These are phyloP conservation scores for Eurois occulta DNA, from an alignment of 2,888 invertebrate species.

Conservation along the genomic window DNA sequence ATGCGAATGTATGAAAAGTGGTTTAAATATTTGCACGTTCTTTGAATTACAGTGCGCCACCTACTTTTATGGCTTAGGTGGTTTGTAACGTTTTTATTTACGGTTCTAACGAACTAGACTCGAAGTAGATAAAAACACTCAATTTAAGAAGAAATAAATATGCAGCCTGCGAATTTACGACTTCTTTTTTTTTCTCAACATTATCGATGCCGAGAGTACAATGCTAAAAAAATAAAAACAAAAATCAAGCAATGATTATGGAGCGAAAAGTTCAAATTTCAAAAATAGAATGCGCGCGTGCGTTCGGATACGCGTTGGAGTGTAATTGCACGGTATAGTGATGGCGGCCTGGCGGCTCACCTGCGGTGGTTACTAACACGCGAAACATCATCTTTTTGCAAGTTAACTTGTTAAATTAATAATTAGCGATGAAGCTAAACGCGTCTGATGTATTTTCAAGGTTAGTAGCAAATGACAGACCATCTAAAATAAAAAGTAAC, in stretches of 20 bases:
- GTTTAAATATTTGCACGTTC: slow-evolving; percentile 42
- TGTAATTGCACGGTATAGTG: slow-evolving; percentile 74
- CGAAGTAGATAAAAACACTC: background rate
- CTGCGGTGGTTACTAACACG: slow-evolving; percentile 78
- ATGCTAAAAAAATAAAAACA: slow-evolving; percentile 54
- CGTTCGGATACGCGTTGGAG: slow-evolving; percentile 59
- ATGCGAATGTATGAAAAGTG: slow-evolving; percentile 28
- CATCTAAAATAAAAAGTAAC: slow-evolving; percentile 24
- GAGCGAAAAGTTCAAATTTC: slow-evolving; percentile 75
- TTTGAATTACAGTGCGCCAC: slow-evolving; percentile 22
- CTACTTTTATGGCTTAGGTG: background rate
- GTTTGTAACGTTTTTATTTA: background rate
- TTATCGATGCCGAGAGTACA: slow-evolving; percentile 32
- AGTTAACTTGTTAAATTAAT: slow-evolving; percentile 66
- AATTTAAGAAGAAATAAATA: slow-evolving; percentile 16
- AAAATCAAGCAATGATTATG: slow-evolving; percentile 68
- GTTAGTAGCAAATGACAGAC: slow-evolving; percentile 39
- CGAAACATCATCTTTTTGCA: slow-evolving; percentile 75
- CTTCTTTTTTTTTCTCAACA: background rate
- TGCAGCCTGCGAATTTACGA: slow-evolving; percentile 38
- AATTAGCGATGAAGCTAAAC: slow-evolving; percentile 59
- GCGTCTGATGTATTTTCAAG: slow-evolving; percentile 53
- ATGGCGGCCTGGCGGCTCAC: slow-evolving; percentile 67
- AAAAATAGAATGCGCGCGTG: slow-evolving; percentile 82
- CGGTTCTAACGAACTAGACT: background rate